Conservation (phyloP, 2,888 invertebrate species). For the Caenorhabditis macrosperma region DNA sequence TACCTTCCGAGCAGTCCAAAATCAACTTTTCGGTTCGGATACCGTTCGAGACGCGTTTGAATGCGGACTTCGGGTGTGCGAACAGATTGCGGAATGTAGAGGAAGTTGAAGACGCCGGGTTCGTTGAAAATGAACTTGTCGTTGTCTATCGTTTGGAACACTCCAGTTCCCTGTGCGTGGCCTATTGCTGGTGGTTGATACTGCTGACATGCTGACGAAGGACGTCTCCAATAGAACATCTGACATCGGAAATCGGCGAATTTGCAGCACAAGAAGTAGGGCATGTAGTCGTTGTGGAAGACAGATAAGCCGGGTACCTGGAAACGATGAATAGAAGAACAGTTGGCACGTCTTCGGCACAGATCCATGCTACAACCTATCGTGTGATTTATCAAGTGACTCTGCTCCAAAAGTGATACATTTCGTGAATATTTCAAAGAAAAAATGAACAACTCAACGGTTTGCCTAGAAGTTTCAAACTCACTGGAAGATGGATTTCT, state of each 20-base stretch:
- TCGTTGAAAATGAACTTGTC: constrained; percentile 94
- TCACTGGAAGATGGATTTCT: constrained; percentile 44
- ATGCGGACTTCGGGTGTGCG: constrained; percentile 77
- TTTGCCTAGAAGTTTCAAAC: constrained; percentile 3
- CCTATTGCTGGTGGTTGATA: constrained; percentile 81
- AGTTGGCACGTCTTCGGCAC: background rate
- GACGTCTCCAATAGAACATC: constrained; percentile 90
- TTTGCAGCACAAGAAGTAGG: constrained; percentile 94
- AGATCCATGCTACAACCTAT: constrained; percentile 42
- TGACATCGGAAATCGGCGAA: constrained; percentile 97
- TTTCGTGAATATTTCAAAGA: background rate
- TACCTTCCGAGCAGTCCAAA: constrained; percentile 73
- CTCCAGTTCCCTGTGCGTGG: constrained; percentile 93
- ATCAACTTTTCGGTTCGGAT: constrained; percentile 79
- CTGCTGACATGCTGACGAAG: constrained; percentile 94
- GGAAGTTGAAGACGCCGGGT: constrained; percentile 82
- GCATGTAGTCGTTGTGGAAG: constrained; percentile 95
- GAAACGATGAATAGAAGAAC: background rate
- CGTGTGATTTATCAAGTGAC: constrained; percentile 1
- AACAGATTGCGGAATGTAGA: constrained; percentile 75
- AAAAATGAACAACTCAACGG: background rate
- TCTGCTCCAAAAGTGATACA: background rate
- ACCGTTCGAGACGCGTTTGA: constrained; percentile 78
- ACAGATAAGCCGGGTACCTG: constrained; percentile 92
- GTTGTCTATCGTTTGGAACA: constrained; percentile 90